Base-by-base conservation (phyloP, 2,113 vertebrate genomes). In the Ellobius talpinus region DNA sequence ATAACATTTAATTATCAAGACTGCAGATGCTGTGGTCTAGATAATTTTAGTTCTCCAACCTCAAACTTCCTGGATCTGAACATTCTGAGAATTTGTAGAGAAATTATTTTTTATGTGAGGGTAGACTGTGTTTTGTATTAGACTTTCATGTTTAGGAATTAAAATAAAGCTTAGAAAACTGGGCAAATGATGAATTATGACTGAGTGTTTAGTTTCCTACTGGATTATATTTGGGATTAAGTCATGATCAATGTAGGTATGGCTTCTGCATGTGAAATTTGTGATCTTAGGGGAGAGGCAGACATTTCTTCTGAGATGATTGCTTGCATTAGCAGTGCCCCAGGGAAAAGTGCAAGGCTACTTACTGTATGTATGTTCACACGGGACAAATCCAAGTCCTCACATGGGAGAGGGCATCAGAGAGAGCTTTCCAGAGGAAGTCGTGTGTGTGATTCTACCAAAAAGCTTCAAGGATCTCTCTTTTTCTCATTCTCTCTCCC, bases 21-120 rank as follows among this genome's bases (percentile, higher is more conserved):
- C 78, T 82, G 72, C 90, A 95, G 94, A 88, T 88, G 31, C 85
- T 97, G 88, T 6, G 74, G 89, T 96, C 74, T 93, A 85, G 89
- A 96, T 97, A 97, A 95, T 96, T 96, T 97, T 97, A 96, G 94
- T 97, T 85, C 91, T 92, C 63, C 96, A 93, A 78, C 89, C 77
- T 94, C 94, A 96, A 11, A 94, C 87, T 97, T 97, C 84, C 89
- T 96, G 89, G 24, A 91, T 84, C 42, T 94, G 68, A 96, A 91
- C 13, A 90, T 29, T 96, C 36, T 95, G 47, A 92, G 88, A 97
- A 94, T 45, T 96, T 82, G 79, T 5, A 42, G 36, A 29, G 65
- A 79, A 89, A 70, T 74, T 87, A 74, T 90, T 86, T 78, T 89
- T 58, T 58, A 21, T 58, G 58, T 58, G 58, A 6, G 58, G 58